Conservation (phyloP, 2,797 vertebrate species). For the Spondyliosoma cantharus region DNA sequence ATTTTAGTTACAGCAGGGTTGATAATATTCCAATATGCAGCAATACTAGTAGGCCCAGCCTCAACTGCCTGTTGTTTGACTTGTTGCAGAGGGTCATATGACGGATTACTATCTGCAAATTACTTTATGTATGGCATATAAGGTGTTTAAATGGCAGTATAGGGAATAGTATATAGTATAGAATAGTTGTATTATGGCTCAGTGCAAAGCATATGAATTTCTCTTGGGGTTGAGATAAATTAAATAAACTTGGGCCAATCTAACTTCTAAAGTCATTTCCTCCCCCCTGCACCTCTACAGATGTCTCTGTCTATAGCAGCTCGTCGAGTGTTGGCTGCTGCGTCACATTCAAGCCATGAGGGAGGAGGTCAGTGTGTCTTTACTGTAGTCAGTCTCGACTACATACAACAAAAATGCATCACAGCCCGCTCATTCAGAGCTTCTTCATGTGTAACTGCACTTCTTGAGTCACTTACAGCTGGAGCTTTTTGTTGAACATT, state of each 20-base stretch:
- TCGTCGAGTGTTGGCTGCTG: constrained; percentile 77
- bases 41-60: constrained; percentile 24
- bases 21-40: not conserved
- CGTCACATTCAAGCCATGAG: constrained; percentile 77
- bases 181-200: constrained; percentile 1
- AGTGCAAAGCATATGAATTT: not conserved
- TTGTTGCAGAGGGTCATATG: not conserved
- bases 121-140: not conserved
- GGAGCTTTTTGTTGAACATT: constrained; percentile 45
- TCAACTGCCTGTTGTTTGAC: not conserved
- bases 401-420: not conserved
- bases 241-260: not conserved
- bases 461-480: not conserved
- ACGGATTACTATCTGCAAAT: not conserved
- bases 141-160: not conserved
- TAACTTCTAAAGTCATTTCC: not conserved
- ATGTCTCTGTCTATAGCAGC: constrained; percentile 74
- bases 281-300: constrained; percentile 40
- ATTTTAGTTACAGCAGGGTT: not conserved
- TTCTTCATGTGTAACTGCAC: too few relatives aligned
- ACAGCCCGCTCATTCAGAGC: not conserved
- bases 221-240: not conserved
- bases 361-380: constrained; percentile 77
- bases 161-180: not conserved
- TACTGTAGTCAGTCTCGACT: not conserved